A percentile compares a stretch with the other conserved stretches of the same genome.
Conservation (phyloP, 2,888 invertebrate species). For the Adineta ricciae region DNA sequence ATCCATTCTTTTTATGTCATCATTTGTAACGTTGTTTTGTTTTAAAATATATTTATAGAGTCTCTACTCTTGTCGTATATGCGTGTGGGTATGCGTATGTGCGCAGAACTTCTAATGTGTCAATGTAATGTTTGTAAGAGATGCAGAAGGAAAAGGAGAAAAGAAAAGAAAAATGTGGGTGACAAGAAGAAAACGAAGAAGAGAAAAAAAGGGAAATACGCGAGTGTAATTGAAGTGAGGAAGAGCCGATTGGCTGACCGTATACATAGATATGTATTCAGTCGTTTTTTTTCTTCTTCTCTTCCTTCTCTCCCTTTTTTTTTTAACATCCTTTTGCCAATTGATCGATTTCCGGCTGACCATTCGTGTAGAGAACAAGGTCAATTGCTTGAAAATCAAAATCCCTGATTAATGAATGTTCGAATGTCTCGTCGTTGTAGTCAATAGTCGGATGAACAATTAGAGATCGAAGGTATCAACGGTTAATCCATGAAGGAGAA, state of each 20-base stretch:
- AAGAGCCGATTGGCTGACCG: conserved; percentile 6
- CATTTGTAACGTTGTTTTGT: neutral
- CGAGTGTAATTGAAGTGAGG: neutral
- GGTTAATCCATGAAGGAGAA: neutral
- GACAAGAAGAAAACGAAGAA: neutral
- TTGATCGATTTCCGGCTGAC: conserved; percentile 4
- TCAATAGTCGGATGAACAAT: conserved; percentile 9
- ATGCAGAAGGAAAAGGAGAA: neutral
- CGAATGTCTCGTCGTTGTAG: neutral
- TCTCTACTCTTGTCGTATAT: neutral
- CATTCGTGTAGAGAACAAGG: neutral
- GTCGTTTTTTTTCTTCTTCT: neutral
- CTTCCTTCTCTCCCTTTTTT: neutral
- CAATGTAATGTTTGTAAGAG: conserved; percentile 13
- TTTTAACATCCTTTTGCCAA: neutral
- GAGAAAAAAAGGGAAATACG: neutral
- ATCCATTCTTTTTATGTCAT: conserved; percentile 2
- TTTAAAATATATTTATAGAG: neutral
- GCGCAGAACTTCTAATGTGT: neutral
- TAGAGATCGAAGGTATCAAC: neutral
- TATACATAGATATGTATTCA: neutral
- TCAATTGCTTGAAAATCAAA: neutral
- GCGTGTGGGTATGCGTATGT: neutral
- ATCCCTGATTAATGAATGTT: neutral
- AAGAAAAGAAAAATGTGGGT: conserved; percentile 1